Base-by-base conservation (phyloP, 2,797 vertebrate genomes). In the Syngnathus rostellatus region DNA sequence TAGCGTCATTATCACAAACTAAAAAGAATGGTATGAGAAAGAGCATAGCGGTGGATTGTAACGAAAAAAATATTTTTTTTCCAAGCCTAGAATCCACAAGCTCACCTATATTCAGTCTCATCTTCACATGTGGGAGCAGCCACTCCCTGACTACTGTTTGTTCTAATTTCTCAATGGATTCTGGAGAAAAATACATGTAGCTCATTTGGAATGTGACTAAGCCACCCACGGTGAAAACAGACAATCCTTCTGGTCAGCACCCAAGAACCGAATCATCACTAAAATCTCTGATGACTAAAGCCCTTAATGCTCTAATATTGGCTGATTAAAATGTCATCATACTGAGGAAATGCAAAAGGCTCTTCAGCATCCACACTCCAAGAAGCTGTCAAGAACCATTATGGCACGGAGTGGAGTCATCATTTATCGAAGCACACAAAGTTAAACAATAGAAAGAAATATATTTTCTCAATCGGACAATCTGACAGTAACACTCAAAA, bases 231-330 rank as follows among this genome's bases (percentile, higher is more conserved):
- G 2, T 54, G 53, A 25, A 25, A 11, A 25, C 12, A 54, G 21
- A 54, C n/a, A 25, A 23, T 23, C 21, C 8, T 79, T 69, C 63
- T 67, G 63, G 68, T 71, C 67, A 65, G 43, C 57, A 51, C 37
- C 67, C 19, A 21, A 41, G 60, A 68, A 65, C 65, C 61, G 60
- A 65, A 71, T 65, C 37, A 63, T 72, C 63, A 41, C 23, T 50
- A 64, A 71, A 38, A 68, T 40, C 53, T 58, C 64, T 65, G 62
- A 61, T 80, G 77, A 77, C 70, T 83, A 77, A 48, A 65, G 69
- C 43, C 67, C 75, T 69, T 74, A 71, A 69, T 71, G 45, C 51
- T 55, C 62, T 14, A 67, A 69, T 61, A 66, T 68, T 72, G 66
- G 68, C 25, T 68, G 54, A 68, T 62, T 4, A 63, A 75, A 81